Percentiles rank a stretch among this genome's conserved stretches.
These are phyloP conservation scores for Valencia hispanica DNA, from an alignment of 2,797 vertebrate species.

Conservation along the genomic window DNA sequence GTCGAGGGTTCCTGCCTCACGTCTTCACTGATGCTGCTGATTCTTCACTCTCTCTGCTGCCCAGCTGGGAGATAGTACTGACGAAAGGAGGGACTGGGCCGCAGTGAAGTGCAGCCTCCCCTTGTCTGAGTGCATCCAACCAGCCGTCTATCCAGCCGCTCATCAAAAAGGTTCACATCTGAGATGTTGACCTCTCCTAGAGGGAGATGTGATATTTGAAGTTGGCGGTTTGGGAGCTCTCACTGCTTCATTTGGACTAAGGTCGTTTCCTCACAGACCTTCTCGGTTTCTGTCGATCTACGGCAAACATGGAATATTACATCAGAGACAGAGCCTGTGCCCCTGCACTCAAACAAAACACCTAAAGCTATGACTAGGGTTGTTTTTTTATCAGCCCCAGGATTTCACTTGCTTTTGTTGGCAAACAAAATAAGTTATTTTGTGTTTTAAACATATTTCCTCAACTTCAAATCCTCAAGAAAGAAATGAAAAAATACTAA, in stretches of 20 bases:
- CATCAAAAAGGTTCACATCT: slow-evolving; percentile 33
- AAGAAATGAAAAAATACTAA: neutral
- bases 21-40: slow-evolving; percentile 43
- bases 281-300: neutral
- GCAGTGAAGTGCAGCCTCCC: slow-evolving; percentile 8
- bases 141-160: slow-evolving; percentile 1
- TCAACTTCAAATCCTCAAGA: neutral
- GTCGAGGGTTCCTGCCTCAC: slow-evolving; percentile 49
- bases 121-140: slow-evolving; percentile 2
- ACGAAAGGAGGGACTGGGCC: slow-evolving; percentile 26
- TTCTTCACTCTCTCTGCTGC: slow-evolving; percentile 49
- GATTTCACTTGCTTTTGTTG: neutral
- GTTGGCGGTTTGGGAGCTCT: neutral
- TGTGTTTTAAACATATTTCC: neutral
- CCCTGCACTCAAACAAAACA: slow-evolving; percentile 1
- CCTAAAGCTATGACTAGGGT: neutral
- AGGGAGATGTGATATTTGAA: slow-evolving; percentile 28
- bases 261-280: neutral
- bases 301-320: neutral
- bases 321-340: slow-evolving; percentile 1
- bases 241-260: neutral
- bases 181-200: slow-evolving; percentile 33
- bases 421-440: neutral
- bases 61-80: slow-evolving; percentile 40
- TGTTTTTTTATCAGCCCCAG: neutral